Evolutionary conservation across 2,113 vertebrate species (phyloP).

Genomic region (Malurus alboscapulatus): DNA sequence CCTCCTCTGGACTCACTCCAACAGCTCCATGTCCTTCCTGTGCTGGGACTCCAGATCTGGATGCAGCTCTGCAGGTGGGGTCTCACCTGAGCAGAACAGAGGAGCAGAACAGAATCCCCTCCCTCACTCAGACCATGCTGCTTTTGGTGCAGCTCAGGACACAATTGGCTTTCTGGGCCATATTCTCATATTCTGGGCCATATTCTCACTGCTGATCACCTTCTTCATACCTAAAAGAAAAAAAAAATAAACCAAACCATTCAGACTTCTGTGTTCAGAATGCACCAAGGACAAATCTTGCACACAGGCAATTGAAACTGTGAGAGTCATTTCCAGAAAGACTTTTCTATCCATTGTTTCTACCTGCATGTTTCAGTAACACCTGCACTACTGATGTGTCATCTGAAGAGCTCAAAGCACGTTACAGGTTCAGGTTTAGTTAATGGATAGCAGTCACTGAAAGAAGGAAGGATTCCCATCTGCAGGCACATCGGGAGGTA

Average conservation of each 20-base stretch:
- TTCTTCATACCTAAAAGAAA: not conserved
- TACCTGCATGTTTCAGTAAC: not conserved
- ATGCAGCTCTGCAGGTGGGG: not conserved
- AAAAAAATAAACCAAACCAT: not conserved
- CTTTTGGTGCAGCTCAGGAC: not conserved
- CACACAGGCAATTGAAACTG: rapidly evolving
- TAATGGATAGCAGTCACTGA: not conserved
- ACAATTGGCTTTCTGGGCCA: not conserved
- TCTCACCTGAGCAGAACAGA: not conserved
- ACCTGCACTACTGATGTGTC: not conserved
- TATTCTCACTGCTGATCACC: not conserved
- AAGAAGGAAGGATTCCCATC: not conserved
- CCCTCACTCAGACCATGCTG: not conserved
- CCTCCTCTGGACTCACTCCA: not conserved
- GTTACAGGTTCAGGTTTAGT: not conserved
- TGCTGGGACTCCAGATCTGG: not conserved
- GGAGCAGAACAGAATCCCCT: not conserved
- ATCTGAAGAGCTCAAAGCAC: not conserved
- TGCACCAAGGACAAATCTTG: not conserved
- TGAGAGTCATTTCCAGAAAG: not conserved
- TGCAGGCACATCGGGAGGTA: not conserved
- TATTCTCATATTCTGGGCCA: not conserved
- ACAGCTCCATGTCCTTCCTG: not conserved
- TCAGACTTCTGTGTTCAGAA: not conserved
- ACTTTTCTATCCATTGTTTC: not conserved